Base-by-base conservation (phyloP, 2,113 vertebrate genomes). In the Tympanuchus pallidicinctus region DNA sequence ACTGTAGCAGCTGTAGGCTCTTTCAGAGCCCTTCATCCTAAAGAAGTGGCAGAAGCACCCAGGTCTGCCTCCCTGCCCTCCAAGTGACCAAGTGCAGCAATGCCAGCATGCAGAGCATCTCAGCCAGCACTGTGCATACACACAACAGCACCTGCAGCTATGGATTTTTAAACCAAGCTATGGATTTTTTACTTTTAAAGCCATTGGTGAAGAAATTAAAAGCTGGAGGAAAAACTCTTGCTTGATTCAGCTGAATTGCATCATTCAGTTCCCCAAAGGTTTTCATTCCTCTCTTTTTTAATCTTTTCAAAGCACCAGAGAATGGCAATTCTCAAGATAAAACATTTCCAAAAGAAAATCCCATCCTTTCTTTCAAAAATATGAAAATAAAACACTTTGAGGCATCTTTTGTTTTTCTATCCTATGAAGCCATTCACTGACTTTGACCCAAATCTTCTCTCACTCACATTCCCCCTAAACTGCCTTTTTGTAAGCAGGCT, bases 401-500 rank as follows among this genome's bases (percentile, higher is more conserved):
- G 91, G 71, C 25, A 21, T 72, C 71, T 84, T 66, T 17, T 75
- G 73, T 78, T 81, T 71, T 83, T 75, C 48, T 89, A n/a, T 60
- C 77, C 64, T 4, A 32, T n/a, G 82, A 78, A 89, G 34, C 87
- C 78, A 87, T 93, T 89, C 91, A 63, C 2, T 61, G 84, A 69
- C 77, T 92, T 87, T 87, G 89, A 93, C 91, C 84, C 71, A 85
- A 95, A 94, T 95, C 74, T 74, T 16, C n/a, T 60, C 3, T 10
- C 25, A 1, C 52, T 89, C 2, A 0, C 36, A 34, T 81, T 75
- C 56, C 74, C 86, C 60, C 60, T n/a, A 22, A 94, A 90, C 47
- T 56, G 61, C 66, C 71, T 34, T 81, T 34, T 78, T 50, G 70
- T 86, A 52, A 82, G 52, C 8, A 78, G 77, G 89, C 61, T 89